Percentiles rank a stretch among this genome's conserved stretches.
phyloP scores from a whole-genome alignment of 2,113 vertebrate species.

The Misgurnus mizolepis region DNA sequence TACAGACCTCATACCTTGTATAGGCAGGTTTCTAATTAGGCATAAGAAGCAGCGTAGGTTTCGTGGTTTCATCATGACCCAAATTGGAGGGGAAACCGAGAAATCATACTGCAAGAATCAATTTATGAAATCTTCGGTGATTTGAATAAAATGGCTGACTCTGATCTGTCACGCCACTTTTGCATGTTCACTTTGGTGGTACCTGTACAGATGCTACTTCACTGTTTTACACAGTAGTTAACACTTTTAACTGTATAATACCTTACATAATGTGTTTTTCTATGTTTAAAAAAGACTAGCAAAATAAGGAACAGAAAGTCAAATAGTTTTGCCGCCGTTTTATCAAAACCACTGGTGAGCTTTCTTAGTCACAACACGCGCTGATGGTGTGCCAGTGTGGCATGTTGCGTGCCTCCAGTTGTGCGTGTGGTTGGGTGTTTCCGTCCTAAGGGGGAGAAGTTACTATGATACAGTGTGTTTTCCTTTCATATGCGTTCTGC shows the following conservation, averaged over 20 bases:
- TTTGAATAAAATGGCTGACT: neutral
- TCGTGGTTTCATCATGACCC: slow-evolving; percentile 27
- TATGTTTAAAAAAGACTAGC: neutral
- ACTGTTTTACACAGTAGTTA: no score
- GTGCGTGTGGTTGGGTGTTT: slow-evolving; percentile 65
- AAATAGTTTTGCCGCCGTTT: neutral
- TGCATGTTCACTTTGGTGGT: neutral
- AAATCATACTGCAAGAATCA: neutral
- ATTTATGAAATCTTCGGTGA: neutral
- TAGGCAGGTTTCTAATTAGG: neutral
- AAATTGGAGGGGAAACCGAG: neutral
- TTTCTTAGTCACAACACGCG: neutral
- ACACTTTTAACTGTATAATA: no score
- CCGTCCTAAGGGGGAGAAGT: slow-evolving; percentile 25
- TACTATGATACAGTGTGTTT: neutral
- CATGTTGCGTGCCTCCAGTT: slow-evolving; percentile 60
- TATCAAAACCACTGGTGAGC: slow-evolving; percentile 4
- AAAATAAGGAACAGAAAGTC: neutral
- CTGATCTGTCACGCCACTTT: neutral
- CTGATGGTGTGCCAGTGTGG: slow-evolving; percentile 47
- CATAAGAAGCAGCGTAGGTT: neutral
- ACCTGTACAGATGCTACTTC: neutral
- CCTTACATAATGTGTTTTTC: neutral
- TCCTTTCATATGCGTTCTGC: neutral
- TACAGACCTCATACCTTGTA: neutral